Base-by-base conservation (phyloP, 2,797 vertebrate species). In the Zalophus californianus region DNA sequence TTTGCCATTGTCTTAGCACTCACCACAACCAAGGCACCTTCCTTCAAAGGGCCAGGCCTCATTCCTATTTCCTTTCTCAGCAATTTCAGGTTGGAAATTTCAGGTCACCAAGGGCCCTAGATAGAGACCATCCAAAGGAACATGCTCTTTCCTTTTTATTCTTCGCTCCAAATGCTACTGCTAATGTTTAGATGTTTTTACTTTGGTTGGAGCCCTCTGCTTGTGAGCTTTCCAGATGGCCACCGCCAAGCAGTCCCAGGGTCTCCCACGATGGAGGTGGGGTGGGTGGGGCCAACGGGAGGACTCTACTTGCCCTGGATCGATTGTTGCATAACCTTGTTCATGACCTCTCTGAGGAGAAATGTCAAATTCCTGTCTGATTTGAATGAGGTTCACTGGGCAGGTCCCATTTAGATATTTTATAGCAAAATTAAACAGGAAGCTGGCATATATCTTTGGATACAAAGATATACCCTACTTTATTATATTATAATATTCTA, bases 261-360 rank as follows among this genome's bases (percentile, higher is more conserved):
- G 35, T 56, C n/a, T 48, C 54, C 44, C 77, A 4, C 3, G 0
- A 0, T 14, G 58, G 44, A 56, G n/a, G 70, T 56, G 35, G 25
- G 29, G 7, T 12, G 15, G 27, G 38, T 15, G 70, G 83, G 25
- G 27, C 38, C 8, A 14, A 41, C 1, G 1, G n/a, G 32, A n/a
- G 64, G 21, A 0, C 60, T 44, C 29, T 6, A 0, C 25, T 35
- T 1, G 41, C 0, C 11, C n/a, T n/a, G 21, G n/a, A 18, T 7
- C 29, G 20, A 27, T n/a, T 48, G 66, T 27, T 64, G 70, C 75
- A 11, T 35, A 4, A 35, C 56, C 82, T 27, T 1, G 29, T n/a
- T 15, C 27, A 13, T 0, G 64, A 44, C n/a, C 52, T 58, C 23
- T 41, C 54, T 52, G 62, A 52, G 14, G 16, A 44, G 32, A 32